These are phyloP conservation scores for Epizoanthus illoricatus DNA, from an alignment of 92 coral and sea anemone species.

Conservation along the genomic window DNA sequence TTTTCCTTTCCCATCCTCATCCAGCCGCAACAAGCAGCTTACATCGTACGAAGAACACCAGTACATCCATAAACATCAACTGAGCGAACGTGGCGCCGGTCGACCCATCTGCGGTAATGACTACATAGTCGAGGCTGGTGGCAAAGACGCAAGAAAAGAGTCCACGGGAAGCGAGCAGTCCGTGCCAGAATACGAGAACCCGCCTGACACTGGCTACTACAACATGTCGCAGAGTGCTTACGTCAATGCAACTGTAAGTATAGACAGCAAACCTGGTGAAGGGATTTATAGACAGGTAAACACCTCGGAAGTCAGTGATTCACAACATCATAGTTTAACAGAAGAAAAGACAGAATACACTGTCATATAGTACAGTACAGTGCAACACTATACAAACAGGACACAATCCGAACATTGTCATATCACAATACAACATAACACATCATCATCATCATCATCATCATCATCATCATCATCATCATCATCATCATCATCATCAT, in stretches of 20 bases:
- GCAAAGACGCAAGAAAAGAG: neutral
- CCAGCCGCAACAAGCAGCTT: neutral
- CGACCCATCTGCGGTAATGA: conserved; percentile 1
- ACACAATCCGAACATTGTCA: neutral
- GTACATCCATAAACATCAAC: conserved; percentile 21
- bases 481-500: neutral
- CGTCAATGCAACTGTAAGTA: neutral
- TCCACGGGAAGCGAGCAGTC: neutral
- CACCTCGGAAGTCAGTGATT: neutral
- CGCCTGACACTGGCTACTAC: neutral
- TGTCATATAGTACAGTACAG: neutral
- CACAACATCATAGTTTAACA: neutral
- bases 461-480: neutral
- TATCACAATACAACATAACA: neutral
- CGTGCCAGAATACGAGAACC: neutral
- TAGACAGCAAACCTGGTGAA: neutral
- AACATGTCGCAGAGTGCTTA: neutral
- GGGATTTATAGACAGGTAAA: neutral
- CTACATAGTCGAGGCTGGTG: neutral
- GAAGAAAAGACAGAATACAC: neutral
- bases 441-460: neutral
- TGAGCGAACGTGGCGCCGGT: conserved; percentile 24
- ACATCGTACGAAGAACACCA: conserved; percentile 11
- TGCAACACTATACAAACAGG: neutral
- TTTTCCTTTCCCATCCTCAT: no score